Conservation (phyloP, 2,113 vertebrate species). For the Calypte anna region DNA sequence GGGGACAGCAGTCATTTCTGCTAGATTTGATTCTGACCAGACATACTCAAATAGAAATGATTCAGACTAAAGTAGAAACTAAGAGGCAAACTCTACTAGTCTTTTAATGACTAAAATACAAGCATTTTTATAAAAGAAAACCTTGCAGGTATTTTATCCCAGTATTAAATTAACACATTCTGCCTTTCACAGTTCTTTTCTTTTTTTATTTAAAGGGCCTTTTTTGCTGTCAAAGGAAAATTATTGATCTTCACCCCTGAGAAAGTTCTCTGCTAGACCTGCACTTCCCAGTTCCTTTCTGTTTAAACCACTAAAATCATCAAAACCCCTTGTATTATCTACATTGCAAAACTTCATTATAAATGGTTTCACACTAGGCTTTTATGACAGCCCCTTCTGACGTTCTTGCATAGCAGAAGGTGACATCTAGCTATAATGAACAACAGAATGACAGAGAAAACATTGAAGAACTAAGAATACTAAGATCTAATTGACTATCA, state of each 20-base stretch:
- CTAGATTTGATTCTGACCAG: neutral
- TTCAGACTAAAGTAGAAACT: neutral
- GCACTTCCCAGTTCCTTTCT: neutral
- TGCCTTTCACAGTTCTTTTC: neutral
- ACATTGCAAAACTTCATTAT: neutral
- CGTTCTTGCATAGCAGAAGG: conserved; percentile 6
- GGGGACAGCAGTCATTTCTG: neutral
- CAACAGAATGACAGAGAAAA: neutral
- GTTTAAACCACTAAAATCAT: neutral
- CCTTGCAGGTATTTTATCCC: neutral
- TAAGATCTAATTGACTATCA: neutral
- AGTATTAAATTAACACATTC: neutral
- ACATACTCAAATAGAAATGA: neutral
- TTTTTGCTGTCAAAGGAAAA: neutral
- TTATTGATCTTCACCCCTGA: neutral
- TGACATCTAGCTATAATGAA: neutral
- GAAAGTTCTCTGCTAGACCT: neutral
- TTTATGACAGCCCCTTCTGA: neutral
- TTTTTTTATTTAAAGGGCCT: neutral
- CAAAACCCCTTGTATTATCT: neutral
- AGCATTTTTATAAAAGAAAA: neutral
- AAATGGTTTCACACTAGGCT: conserved; percentile 7
- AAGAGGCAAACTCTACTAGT: neutral
- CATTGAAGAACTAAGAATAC: neutral
- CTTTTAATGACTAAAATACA: neutral